Evolutionary conservation across 2,113 vertebrate genomes (phyloP), one percentile per base, ranked within the genome.

Genomic region (Psilopsiagon aymara): DNA sequence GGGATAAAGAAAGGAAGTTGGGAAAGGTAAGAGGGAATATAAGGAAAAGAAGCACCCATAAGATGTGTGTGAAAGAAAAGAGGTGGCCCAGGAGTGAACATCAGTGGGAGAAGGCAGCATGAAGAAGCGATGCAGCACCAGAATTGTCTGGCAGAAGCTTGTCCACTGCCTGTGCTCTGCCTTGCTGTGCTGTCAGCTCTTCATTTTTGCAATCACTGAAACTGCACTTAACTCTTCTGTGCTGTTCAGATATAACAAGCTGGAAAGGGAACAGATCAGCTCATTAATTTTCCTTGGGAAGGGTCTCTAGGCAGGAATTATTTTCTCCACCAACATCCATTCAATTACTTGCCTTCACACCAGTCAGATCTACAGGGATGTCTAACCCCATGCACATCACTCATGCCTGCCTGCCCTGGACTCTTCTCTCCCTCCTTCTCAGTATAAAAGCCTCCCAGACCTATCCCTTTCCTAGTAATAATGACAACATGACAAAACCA

Each of bases 401-500:
- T 97, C 97, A 94, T 88, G 89, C 85, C 90, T 96, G 91, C 90
- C 86, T 95, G 94, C 91, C 41, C 88, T 62, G 86, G 84, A 96
- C 94, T 79, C 77, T 73, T 84, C 74, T 92, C 85, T 97, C 80
- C 75, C 1, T 63, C 31, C 53, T 94, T 81, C 70, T 88, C 12
- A 1, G 74, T 67, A 70, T 64, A 96, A 89, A 95, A 95, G 93
- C 93, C 96, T 96, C 93, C 60, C 76, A 96, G 95, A 96, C 85
- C 89, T 91, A 94, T 96, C 60, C 0, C 24, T 93, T 96, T 90
- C 92, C 84, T 95, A 95, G 83, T 92, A 95, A 94, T 90, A 94
- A 96, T 92, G 97, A 94, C 94, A 94, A 92, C 82, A 97, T 96
- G 94, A 95, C 96, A 97, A 97, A 97, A 86, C 95, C 92, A 96